A percentile compares a stretch with the other conserved stretches of the same genome.
phyloP scores from a whole-genome alignment of 1,140 invertebrate genomes.

The Apis cerana region DNA sequence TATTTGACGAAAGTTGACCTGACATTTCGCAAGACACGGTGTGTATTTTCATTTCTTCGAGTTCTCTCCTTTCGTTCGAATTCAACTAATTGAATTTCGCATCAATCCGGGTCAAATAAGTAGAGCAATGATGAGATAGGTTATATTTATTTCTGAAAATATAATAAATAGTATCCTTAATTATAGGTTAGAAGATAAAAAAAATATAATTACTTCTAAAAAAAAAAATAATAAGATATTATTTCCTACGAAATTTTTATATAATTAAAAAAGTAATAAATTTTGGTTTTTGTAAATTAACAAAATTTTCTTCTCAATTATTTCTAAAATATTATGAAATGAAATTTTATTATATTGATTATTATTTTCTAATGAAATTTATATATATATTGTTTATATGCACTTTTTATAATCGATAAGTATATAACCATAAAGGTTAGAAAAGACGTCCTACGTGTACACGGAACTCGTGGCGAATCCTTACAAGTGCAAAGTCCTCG shows the following conservation, averaged over 20 bases:
- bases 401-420: neutral
- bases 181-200: no score
- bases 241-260: no score
- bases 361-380: no score
- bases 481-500: constrained; percentile 51
- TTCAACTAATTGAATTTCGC: neutral
- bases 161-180: no score
- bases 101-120: neutral
- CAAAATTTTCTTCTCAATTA: neutral
- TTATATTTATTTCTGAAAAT: no score
- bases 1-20: neutral
- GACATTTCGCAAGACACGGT: neutral
- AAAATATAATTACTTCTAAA: no score
- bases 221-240: no score
- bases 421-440: neutral
- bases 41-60: neutral
- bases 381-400: neutral
- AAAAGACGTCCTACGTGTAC: constrained; percentile 43
- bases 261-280: no score
- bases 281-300: no score
- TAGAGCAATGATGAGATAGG: no score
- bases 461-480: constrained; percentile 34
- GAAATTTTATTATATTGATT: no score
- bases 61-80: neutral
- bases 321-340: no score